phyloP scores from a whole-genome alignment of 2,113 vertebrate species.

The Brachyhypopomus occidentalis region DNA sequence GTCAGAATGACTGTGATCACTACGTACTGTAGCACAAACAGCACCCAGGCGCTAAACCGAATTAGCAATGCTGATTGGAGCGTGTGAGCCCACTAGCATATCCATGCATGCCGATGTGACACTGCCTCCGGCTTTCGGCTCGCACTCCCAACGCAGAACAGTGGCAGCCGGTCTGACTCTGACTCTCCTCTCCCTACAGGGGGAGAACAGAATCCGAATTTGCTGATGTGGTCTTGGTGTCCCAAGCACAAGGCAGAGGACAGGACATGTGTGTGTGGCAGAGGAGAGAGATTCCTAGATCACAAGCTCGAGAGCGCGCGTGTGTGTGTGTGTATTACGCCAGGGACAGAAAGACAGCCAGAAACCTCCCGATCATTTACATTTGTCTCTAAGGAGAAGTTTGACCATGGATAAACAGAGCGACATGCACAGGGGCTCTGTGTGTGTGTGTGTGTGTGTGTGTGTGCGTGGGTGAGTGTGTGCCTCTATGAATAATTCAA shows the following conservation, averaged over 20 bases:
- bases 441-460: neutral
- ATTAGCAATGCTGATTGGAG: conserved; percentile 50
- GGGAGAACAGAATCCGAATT: too few relatives aligned
- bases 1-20: conserved; percentile 39
- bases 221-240: too few relatives aligned
- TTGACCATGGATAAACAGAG: conserved; percentile 15
- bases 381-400: conserved; percentile 29
- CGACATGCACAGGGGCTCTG: neutral
- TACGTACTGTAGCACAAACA: neutral
- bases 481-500: neutral
- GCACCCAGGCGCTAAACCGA: conserved; percentile 33
- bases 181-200: too few relatives aligned
- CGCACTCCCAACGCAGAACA: neutral
- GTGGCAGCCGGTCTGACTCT: too few relatives aligned
- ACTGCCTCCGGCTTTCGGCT: conserved; percentile 1
- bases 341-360: neutral
- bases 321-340: too few relatives aligned
- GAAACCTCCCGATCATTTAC: conserved; percentile 1
- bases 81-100: conserved; percentile 15
- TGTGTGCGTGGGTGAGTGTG: neutral
- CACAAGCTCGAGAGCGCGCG: too few relatives aligned
- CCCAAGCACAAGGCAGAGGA: too few relatives aligned
- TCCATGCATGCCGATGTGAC: conserved; percentile 19
- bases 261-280: too few relatives aligned
- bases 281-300: too few relatives aligned